A percentile compares a stretch with the other conserved stretches of the same genome.
phyloP scores from a whole-genome alignment of 2,888 invertebrate genomes.

The Sycophila texana region DNA sequence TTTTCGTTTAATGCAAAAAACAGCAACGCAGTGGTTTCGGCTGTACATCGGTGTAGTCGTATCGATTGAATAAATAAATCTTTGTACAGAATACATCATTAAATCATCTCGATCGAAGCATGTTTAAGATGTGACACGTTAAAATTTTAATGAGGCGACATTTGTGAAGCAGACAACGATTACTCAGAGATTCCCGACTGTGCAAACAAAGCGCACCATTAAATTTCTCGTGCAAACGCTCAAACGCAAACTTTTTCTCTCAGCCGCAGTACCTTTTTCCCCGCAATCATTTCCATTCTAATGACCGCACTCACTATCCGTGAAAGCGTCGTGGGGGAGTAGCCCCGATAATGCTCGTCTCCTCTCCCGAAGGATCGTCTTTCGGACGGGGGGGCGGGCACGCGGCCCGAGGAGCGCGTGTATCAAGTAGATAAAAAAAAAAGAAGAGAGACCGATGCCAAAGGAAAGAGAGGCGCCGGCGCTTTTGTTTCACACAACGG shows the following conservation, averaged over 20 bases:
- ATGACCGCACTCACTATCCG: slow-evolving; percentile 20
- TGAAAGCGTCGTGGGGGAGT: background rate
- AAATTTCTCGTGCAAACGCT: background rate
- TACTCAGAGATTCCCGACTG: background rate
- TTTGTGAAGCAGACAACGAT: background rate
- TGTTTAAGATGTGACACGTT: too few species aligned
- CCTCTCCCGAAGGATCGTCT: slow-evolving; percentile 28
- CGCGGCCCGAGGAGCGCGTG: background rate
- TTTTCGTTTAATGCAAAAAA: too few species aligned
- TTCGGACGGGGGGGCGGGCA: background rate
- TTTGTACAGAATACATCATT: too few species aligned
- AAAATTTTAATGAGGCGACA: too few species aligned
- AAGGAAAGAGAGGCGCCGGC: background rate
- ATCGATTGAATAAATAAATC: too few species aligned
- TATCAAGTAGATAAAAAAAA: slow-evolving; percentile 44
- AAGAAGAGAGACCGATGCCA: background rate
- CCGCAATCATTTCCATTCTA: slow-evolving; percentile 37
- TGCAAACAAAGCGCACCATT: background rate
- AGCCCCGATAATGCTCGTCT: background rate
- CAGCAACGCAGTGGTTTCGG: too few species aligned
- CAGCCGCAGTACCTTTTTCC: slow-evolving; percentile 1
- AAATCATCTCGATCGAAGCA: too few species aligned
- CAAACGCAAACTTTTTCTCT: background rate
- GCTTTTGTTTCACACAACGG: slow-evolving; percentile 51
- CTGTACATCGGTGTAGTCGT: too few species aligned